Base-by-base conservation (phyloP, 2,113 vertebrate species). In the Phocoena sinus region DNA sequence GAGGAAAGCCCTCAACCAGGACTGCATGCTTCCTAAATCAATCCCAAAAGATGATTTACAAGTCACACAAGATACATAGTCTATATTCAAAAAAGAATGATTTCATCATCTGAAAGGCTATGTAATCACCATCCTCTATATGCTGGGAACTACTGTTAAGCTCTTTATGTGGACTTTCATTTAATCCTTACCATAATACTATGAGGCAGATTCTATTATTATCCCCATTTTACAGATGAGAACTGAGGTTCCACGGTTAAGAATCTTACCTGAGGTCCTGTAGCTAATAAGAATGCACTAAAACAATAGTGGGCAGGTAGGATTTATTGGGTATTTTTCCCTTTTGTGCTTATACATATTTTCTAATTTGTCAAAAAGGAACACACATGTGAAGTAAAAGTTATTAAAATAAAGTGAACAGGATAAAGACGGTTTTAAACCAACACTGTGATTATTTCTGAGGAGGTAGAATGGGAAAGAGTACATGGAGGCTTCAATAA, bases 311-410 rank as follows among this genome's bases (percentile, higher is more conserved):
- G n/a, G 65, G 20, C 3, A 67, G 18, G 38, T 65, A 50, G 26
- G 47, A 95, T 65, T 76, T 71, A 83, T 26, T 70, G 77, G 50
- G n/a, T 63, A 28, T 53, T 74, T 67, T 89, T 26, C n/a, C 41
- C 50, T 31, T 85, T 25, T 38, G 31, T 70, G 47, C 14, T 50
- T 70, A 41, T 36, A 84, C 63, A 2, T 80, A 62, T 80, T 91
- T 73, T 89, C 63, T 81, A 74, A 62, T 88, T 85, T 96, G 38
- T 89, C 76, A 92, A 96, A 80, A 95, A 95, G 41, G 53, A 58
- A 85, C 38, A 89, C 18, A 53, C 53, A 73, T 23, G 4, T 89
- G 28, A 89, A 91, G 31, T 44, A 93, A 63, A 87, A 79, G 47
- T 91, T 67, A 79, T 67, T 90, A 79, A 79, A 87, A 47, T 92